Percentiles rank a stretch among this genome's conserved stretches.
Evolutionary conservation across 2,797 vertebrate species (phyloP).

Genomic region (Sternarchorhynchus goeldii): DNA sequence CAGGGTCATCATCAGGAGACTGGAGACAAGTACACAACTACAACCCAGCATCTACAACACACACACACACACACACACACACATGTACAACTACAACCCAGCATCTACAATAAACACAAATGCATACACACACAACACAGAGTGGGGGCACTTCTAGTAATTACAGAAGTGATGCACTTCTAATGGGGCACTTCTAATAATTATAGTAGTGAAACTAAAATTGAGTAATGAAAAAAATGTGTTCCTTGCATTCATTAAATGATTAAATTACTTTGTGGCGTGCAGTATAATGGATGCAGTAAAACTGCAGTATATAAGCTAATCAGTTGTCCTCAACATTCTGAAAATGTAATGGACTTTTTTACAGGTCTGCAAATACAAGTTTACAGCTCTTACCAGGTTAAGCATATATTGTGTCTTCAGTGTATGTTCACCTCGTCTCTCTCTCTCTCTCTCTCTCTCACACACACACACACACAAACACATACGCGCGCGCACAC

Average conservation of each 20-base stretch:
- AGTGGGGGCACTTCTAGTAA: background rate
- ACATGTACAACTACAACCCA: background rate
- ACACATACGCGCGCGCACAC: conserved; percentile 36
- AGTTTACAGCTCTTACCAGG: background rate
- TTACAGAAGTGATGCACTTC: no score
- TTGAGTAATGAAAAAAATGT: no score
- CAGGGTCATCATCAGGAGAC: conserved; percentile 72
- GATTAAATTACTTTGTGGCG: no score
- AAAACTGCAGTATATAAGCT: no score
- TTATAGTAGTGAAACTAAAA: no score
- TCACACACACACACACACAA: background rate
- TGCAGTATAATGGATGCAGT: no score
- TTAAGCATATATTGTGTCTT: conserved; percentile 19
- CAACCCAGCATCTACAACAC: conserved; percentile 82
- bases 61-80: conserved; percentile 28
- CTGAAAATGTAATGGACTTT: no score
- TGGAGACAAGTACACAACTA: conserved; percentile 64
- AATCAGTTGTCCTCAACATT: no score
- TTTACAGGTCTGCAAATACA: background rate
- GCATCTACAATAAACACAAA: background rate
- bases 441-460: conserved; percentile 35
- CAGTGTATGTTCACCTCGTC: conserved; percentile 4
- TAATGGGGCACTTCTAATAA: no score
- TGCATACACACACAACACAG: background rate
- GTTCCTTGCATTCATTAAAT: no score